phyloP scores from a whole-genome alignment of 2,888 invertebrate genomes.

The Leucozona laternaria region DNA sequence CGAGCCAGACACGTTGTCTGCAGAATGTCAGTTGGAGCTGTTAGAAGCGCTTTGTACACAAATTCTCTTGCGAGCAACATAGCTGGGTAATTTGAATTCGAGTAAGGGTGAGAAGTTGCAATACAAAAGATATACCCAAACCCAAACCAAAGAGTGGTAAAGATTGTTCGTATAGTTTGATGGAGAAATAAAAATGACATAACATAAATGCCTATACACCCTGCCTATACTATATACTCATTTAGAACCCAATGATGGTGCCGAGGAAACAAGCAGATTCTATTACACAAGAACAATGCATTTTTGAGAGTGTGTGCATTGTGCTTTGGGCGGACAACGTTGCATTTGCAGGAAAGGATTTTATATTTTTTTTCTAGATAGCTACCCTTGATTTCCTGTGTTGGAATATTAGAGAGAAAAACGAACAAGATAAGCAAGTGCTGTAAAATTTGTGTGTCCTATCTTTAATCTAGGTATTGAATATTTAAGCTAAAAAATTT shows the following conservation, averaged over 20 bases:
- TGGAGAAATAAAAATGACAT: slow-evolving; percentile 13
- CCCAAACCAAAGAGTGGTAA: background rate
- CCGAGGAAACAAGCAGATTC: slow-evolving; percentile 3
- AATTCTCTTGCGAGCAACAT: slow-evolving; percentile 28
- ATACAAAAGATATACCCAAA: background rate
- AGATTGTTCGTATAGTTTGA: slow-evolving; percentile 4
- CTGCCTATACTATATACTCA: background rate
- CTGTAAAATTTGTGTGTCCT: too few relatives aligned
- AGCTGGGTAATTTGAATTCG: slow-evolving; percentile 11
- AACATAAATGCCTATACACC: background rate
- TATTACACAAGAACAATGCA: background rate
- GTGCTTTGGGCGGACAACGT: too few relatives aligned
- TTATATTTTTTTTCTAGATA: too few relatives aligned
- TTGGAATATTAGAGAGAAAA: too few relatives aligned
- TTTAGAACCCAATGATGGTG: background rate
- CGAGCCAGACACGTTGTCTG: slow-evolving; percentile 68
- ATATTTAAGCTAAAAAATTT: too few relatives aligned
- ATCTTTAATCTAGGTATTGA: too few relatives aligned
- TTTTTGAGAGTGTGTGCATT: too few relatives aligned
- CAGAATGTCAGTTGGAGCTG: slow-evolving; percentile 50
- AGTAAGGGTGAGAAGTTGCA: background rate
- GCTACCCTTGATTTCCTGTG: too few relatives aligned
- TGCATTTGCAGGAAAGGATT: too few relatives aligned
- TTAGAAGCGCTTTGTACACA: slow-evolving; percentile 39
- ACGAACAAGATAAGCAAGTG: too few relatives aligned